Percentiles rank a stretch among this genome's conserved stretches.
phyloP scores from a whole-genome alignment of 2,888 invertebrate species.

The Rhingia rostrata region DNA sequence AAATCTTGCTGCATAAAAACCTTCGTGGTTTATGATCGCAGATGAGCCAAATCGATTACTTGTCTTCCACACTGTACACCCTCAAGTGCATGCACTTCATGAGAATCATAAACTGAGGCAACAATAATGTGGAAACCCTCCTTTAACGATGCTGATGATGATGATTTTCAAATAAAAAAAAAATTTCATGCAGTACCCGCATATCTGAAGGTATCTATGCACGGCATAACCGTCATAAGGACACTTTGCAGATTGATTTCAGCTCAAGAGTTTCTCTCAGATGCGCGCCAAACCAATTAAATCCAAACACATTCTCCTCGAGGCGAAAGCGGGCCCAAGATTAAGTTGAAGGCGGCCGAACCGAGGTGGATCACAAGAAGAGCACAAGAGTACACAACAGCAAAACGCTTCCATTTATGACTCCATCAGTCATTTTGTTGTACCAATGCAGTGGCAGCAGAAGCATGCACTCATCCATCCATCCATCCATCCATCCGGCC shows the following conservation, averaged over 20 bases:
- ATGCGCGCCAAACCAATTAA: constrained; percentile 65
- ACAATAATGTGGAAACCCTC: constrained; percentile 26
- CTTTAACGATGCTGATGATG: neutral
- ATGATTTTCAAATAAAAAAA: neutral
- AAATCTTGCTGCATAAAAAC: no score
- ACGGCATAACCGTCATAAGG: constrained; percentile 26
- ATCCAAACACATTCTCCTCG: constrained; percentile 67
- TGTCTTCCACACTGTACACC: constrained; percentile 14
- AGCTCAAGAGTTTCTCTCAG: constrained; percentile 37
- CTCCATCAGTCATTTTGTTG: constrained; percentile 70
- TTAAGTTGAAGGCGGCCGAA: constrained; percentile 54
- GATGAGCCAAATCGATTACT: neutral
- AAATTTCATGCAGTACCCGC: constrained; percentile 10
- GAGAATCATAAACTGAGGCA: neutral
- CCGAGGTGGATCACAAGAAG: constrained; percentile 38
- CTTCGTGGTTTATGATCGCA: no score
- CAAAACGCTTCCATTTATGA: constrained; percentile 70
- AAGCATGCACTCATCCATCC: constrained; percentile 48
- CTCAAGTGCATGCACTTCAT: neutral
- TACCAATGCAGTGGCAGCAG: constrained; percentile 34
- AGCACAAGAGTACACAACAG: neutral
- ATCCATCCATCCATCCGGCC: constrained; percentile 40
- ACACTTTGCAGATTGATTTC: constrained; percentile 59
- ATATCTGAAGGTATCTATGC: constrained; percentile 4
- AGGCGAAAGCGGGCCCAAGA: constrained; percentile 63